Evolutionary conservation across 2,888 invertebrate genomes (phyloP).

Genomic region (Ptilodon capucinus): DNA sequence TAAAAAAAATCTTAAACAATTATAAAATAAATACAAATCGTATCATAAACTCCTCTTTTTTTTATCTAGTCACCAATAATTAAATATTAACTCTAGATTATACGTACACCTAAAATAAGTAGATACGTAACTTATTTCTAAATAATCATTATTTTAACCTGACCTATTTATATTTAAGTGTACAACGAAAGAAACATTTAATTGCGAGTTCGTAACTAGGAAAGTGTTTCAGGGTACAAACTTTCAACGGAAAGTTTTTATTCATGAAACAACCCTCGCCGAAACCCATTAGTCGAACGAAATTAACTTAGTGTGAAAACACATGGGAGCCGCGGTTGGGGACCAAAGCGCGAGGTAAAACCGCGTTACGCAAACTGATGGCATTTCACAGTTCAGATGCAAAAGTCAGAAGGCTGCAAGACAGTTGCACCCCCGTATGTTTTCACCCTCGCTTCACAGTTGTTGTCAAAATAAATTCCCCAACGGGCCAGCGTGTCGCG

Average conservation of each 20-base stretch:
- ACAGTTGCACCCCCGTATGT: too few relatives aligned
- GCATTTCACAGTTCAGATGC: too few relatives aligned
- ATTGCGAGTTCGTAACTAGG: background rate
- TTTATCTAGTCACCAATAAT: too few relatives aligned
- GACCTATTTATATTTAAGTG: background rate
- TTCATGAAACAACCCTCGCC: slow-evolving; percentile 12
- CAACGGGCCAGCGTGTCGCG: slow-evolving; percentile 15
- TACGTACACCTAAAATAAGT: too few relatives aligned
- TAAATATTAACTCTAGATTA: too few relatives aligned
- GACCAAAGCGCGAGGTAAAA: background rate
- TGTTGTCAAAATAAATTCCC: slow-evolving; percentile 16
- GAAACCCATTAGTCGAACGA: slow-evolving; percentile 15
- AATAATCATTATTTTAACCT: too few relatives aligned
- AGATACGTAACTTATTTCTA: too few relatives aligned
- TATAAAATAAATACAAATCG: too few relatives aligned
- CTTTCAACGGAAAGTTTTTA: slow-evolving; percentile 17
- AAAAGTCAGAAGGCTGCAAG: too few relatives aligned
- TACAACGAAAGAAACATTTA: background rate
- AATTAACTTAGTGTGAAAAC: slow-evolving; percentile 17
- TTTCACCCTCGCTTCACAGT: background rate
- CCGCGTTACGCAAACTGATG: too few relatives aligned
- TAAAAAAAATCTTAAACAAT: too few relatives aligned
- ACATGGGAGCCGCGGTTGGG: background rate
- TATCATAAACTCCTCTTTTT: too few relatives aligned
- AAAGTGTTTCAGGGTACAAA: slow-evolving; percentile 13